A percentile compares a stretch with the other conserved stretches of the same genome.
Conservation (phyloP, 2,797 vertebrate genomes). For the Sciurus carolinensis region DNA sequence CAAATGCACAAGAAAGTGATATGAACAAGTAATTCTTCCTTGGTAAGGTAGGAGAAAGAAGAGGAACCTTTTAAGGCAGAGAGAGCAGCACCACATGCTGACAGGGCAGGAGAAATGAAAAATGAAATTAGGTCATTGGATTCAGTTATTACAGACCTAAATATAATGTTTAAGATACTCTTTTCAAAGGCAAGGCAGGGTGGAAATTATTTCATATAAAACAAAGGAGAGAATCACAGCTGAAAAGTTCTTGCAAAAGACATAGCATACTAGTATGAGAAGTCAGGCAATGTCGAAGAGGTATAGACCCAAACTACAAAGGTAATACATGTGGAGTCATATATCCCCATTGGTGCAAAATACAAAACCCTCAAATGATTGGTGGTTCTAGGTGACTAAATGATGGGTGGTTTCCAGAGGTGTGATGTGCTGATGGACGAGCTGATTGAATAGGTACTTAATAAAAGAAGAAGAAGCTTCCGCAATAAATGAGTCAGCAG, state of each 20-base stretch:
- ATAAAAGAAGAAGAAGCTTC: no score
- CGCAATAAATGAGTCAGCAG: no score
- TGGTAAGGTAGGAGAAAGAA: not conserved
- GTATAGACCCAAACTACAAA: not conserved
- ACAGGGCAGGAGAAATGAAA: not conserved
- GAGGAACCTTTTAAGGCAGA: not conserved
- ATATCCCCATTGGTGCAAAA: no score
- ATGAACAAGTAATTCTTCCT: not conserved
- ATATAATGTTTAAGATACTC: conserved; percentile 22
- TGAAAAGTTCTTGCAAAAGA: not conserved
- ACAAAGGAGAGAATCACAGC: not conserved
- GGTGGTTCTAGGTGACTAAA: no score
- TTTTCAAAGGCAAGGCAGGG: not conserved
- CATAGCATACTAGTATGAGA: not conserved
- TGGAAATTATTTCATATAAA: not conserved
- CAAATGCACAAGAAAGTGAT: not conserved
- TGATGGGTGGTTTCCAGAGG: no score
- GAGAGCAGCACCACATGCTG: not conserved
- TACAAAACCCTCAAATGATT: no score
- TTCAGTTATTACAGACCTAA: not conserved
- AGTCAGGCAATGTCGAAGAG: not conserved
- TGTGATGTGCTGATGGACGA: no score
- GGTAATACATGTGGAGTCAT: not conserved
- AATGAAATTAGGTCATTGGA: not conserved
- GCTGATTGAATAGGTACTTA: no score